Conservation (phyloP, 2,113 vertebrate genomes). For the Lonchura striata region DNA sequence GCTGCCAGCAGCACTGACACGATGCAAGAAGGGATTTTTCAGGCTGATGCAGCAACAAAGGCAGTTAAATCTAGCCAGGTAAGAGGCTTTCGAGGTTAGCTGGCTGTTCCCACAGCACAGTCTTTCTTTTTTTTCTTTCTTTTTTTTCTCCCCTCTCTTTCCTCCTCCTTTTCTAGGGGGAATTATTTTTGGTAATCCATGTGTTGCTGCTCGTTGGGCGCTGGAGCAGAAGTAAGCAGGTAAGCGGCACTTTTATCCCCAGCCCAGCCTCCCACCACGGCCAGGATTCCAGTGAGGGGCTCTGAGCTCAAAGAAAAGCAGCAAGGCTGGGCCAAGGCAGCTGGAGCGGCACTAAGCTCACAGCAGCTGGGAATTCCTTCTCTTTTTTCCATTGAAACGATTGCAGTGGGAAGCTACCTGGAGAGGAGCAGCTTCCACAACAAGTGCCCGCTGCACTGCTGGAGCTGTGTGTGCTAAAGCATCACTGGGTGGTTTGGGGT, state of each 20-base stretch:
- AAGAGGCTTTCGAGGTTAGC: slow-evolving; percentile 48
- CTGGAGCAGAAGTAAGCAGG: slow-evolving; percentile 57
- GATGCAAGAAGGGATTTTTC: slow-evolving; percentile 33
- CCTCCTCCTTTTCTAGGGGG: background rate
- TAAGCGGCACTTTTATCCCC: slow-evolving; percentile 5
- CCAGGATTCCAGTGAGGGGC: background rate
- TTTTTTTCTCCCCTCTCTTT: background rate
- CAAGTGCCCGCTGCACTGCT: accelerated
- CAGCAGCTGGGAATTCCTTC: background rate
- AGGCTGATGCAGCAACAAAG: slow-evolving; percentile 59
- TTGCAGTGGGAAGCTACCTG: background rate
- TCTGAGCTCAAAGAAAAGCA: background rate
- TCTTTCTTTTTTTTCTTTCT: background rate
- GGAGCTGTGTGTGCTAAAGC: accelerated
- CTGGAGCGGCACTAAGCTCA: background rate
- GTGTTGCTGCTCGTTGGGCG: slow-evolving; percentile 11
- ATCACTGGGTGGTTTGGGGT: accelerated
- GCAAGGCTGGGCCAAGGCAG: background rate
- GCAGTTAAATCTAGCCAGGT: slow-evolving; percentile 52
- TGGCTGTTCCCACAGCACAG: slow-evolving; percentile 7
- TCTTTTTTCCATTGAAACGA: background rate
- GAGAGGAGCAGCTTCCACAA: background rate
- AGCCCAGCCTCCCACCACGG: background rate
- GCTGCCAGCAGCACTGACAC: slow-evolving; percentile 3
- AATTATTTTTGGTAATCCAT: slow-evolving; percentile 47